A percentile compares a stretch with the other conserved stretches of the same genome.
Evolutionary conservation across 2,797 vertebrate species (phyloP).

Genomic region (Caiman crocodilus): DNA sequence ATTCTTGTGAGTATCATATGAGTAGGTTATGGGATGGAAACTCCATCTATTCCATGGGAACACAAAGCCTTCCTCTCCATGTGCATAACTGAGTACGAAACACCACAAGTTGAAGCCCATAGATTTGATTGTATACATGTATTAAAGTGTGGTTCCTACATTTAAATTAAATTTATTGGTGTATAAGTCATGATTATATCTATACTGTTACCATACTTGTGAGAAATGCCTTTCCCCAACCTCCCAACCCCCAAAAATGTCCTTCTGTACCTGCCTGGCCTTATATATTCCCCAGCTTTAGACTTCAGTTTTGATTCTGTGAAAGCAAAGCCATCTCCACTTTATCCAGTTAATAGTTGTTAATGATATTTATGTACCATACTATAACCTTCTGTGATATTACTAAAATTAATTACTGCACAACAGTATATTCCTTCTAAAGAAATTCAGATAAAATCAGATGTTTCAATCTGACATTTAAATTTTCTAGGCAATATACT

Average conservation of each 20-base stretch:
- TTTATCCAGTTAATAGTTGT: not conserved
- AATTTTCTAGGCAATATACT: not conserved
- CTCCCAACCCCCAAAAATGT: too few relatives aligned
- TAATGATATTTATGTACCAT: not conserved
- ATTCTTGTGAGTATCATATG: not conserved
- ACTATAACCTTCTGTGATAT: not conserved
- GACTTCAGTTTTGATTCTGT: not conserved
- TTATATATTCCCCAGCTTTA: not conserved
- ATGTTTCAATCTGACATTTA: not conserved
- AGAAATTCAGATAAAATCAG: not conserved
- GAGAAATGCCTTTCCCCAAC: too few relatives aligned
- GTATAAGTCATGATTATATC: too few relatives aligned
- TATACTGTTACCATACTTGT: too few relatives aligned
- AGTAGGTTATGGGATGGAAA: not conserved
- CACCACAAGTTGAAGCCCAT: not conserved
- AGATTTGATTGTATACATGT: not conserved
- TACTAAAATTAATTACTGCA: not conserved
- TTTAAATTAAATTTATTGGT: not conserved
- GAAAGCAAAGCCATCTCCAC: not conserved
- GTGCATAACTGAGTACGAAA: not conserved
- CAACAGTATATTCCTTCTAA: fast-evolving
- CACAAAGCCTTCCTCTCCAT: not conserved
- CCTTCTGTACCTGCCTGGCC: not conserved
- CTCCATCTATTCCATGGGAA: fast-evolving
- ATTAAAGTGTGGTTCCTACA: not conserved